Evolutionary conservation across 2,113 vertebrate genomes (phyloP).

Genomic region (Crotalus viridis): DNA sequence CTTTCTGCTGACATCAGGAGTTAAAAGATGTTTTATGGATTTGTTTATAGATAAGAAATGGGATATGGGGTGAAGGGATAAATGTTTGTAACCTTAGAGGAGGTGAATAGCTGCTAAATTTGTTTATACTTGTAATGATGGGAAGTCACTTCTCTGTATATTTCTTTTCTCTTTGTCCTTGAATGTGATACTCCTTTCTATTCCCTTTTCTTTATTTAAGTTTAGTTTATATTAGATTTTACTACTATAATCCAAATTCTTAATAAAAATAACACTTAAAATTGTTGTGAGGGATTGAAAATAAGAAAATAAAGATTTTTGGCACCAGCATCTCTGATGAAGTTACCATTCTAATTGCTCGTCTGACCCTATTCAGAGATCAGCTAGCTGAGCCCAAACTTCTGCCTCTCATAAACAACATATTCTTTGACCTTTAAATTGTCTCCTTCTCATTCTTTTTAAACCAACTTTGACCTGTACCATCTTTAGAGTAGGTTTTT

Average conservation of each 20-base stretch:
- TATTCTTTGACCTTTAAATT: background rate
- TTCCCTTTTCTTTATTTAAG: background rate
- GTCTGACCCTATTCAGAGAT: background rate
- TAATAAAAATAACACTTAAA: background rate
- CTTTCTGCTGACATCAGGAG: background rate
- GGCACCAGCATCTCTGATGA: background rate
- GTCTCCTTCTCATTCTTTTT: background rate
- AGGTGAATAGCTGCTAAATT: background rate
- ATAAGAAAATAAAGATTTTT: background rate
- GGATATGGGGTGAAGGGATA: background rate
- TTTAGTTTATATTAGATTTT: background rate
- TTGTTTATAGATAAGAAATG: background rate
- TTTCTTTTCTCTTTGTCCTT: background rate
- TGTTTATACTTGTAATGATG: background rate
- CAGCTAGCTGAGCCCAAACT: background rate
- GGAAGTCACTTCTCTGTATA: background rate
- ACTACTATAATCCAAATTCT: background rate
- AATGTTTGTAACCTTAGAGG: background rate
- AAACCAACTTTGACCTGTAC: background rate
- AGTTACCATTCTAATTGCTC: background rate
- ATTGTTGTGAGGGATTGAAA: background rate
- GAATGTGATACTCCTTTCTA: background rate
- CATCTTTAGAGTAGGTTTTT: background rate
- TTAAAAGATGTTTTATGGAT: background rate
- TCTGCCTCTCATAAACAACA: background rate